phyloP scores from a whole-genome alignment of 92 coral and sea anemone genomes.

The Galaxea fascicularis region DNA sequence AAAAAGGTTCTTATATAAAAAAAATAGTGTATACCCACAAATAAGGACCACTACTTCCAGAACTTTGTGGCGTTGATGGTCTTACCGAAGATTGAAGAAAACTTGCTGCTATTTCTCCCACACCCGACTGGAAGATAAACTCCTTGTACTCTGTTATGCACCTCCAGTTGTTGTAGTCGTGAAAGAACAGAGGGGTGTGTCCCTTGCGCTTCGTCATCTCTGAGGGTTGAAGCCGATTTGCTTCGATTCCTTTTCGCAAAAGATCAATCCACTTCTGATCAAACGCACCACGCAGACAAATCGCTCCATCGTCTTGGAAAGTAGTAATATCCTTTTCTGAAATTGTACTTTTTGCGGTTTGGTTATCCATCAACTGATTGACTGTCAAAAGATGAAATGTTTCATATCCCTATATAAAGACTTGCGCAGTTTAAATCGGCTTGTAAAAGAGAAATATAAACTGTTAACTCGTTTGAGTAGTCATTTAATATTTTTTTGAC shows the following conservation, averaged over 20 bases:
- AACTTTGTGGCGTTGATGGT: not conserved
- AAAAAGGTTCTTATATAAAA: no score
- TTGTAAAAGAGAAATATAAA: no score
- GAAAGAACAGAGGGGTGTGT: conserved; percentile 44
- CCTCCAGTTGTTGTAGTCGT: conserved; percentile 51
- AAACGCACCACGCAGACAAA: conserved; percentile 47
- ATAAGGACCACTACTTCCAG: no score
- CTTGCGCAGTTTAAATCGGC: no score
- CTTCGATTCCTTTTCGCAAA: conserved; percentile 28
- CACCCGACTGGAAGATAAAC: conserved; percentile 43
- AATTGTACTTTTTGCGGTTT: not conserved
- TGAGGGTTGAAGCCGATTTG: conserved; percentile 51
- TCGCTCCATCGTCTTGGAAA: conserved; percentile 48
- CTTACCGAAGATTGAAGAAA: conserved; percentile 52
- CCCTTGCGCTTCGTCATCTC: conserved; percentile 44
- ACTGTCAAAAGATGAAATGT: not conserved
- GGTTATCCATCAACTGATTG: conserved; percentile 5
- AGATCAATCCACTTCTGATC: conserved; percentile 46
- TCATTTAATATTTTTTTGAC: no score
- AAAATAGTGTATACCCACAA: no score
- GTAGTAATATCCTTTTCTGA: conserved; percentile 32
- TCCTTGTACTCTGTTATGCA: conserved; percentile 38
- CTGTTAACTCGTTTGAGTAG: no score
- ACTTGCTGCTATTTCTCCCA: conserved; percentile 40
- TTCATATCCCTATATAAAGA: no score